A percentile compares a stretch with the other conserved stretches of the same genome.
Conservation (phyloP, 2,888 invertebrate genomes). For the Octonoba sinensis region DNA sequence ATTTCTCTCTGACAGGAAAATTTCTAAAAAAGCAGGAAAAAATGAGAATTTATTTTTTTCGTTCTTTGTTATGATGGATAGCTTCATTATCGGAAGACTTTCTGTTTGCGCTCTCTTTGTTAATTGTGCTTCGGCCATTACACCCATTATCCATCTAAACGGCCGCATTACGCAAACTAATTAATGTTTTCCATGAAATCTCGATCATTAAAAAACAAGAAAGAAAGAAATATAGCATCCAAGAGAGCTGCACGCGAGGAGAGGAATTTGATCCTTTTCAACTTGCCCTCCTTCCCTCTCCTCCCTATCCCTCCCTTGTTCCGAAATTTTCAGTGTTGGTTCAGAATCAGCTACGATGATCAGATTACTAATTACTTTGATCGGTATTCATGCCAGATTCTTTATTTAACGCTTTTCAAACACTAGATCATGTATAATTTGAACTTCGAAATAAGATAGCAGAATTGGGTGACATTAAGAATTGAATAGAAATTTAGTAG, state of each 20-base stretch:
- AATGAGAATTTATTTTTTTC: not conserved
- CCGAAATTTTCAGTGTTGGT: too few relatives aligned
- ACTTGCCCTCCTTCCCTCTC: too few relatives aligned
- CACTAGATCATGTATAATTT: too few relatives aligned
- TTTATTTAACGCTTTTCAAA: too few relatives aligned
- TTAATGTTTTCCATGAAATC: constrained; percentile 42
- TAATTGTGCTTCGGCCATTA: constrained; percentile 45
- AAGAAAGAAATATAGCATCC: not conserved
- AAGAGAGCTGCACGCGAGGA: not conserved
- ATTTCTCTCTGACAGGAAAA: not conserved
- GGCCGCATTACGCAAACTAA: constrained; percentile 35
- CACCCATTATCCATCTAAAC: constrained; percentile 39
- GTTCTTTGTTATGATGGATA: constrained; percentile 39
- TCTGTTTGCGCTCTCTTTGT: constrained; percentile 44
- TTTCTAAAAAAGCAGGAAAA: not conserved
- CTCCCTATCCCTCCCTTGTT: not conserved
- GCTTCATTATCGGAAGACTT: constrained; percentile 43
- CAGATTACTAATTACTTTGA: too few relatives aligned
- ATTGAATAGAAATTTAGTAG: too few relatives aligned
- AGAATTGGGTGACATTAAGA: too few relatives aligned
- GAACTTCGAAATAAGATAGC: too few relatives aligned
- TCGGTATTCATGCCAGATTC: too few relatives aligned
- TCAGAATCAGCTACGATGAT: too few relatives aligned
- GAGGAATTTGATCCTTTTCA: constrained; percentile 2
- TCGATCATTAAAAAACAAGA: constrained; percentile 8